Evolutionary conservation across 2,797 vertebrate genomes (phyloP), one percentile per base, ranked within the genome.

Genomic region (Hypotaenidia okinawae): DNA sequence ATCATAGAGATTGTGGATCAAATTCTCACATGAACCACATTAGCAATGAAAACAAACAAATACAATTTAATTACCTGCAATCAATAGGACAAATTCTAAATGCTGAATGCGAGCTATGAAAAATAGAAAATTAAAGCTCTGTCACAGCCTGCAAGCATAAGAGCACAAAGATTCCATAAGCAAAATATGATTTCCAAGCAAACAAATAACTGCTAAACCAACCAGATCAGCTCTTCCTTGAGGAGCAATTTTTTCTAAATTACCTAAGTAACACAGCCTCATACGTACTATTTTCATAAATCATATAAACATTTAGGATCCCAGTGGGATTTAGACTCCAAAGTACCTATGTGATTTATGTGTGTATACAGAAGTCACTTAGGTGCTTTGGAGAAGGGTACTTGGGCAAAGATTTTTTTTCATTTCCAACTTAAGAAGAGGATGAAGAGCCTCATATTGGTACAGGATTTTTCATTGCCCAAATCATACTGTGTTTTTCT

Each of bases 61-160:
- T 93, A 90, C 61, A 95, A 91, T 97, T 96, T 96, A 97, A 96
- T 97, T 97, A 96, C 78, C 84, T 94, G 28, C 30, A 97, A 96
- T 98, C 93, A 96, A 96, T 96, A 96, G 7, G 95, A 85, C 76
- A 92, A 95, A 94, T 97, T 97, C 79, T 79, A 93, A 93, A 93
- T 73, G 52, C 49, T 92, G 81, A 92, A 78, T 70, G 64, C 30
- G 70, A 94, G 61, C 58, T 96, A 73, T 87, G 96, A 97, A 96
- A 97, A 97, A 96, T 35, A 59, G 43, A 62, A 79, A 94, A 96
- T 96, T 97, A 95, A 96, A 89, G 33, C 77, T 96, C 64, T 97
- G 73, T 77, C 84, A 94, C 68, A 91, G 93, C 51, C 94, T n/a
- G 47, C 67, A 94, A 95, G 68, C 70, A 57, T 33, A 94, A 68